These are phyloP conservation scores for Sorex araneus DNA, from an alignment of 2,113 vertebrate species.

Conservation along the genomic window DNA sequence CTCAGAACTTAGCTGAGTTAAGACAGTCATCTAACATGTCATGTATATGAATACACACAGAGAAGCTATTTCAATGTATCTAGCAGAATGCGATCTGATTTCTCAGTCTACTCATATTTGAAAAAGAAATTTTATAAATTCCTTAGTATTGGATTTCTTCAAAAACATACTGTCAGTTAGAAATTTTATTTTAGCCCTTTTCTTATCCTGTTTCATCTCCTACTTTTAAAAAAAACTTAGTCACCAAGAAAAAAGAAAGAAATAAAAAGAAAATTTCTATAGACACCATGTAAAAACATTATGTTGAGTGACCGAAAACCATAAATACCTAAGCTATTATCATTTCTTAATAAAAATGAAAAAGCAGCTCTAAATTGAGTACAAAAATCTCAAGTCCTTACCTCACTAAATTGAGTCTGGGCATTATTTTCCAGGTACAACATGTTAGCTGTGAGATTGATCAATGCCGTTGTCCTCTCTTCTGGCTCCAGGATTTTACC, in stretches of 20 bases:
- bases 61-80: slow-evolving; percentile 35
- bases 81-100: slow-evolving; percentile 32
- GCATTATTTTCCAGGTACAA: slow-evolving; percentile 99
- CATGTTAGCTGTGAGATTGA: slow-evolving; percentile 99
- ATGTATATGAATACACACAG: slow-evolving; percentile 39
- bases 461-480: slow-evolving; percentile 97
- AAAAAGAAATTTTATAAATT: slow-evolving; percentile 66
- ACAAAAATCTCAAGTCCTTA: slow-evolving; percentile 90
- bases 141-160: slow-evolving; percentile 56
- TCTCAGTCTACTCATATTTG: neutral
- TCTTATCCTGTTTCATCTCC: slow-evolving; percentile 59
- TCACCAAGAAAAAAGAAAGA: slow-evolving; percentile 24
- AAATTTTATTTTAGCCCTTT: slow-evolving; percentile 47
- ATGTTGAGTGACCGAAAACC: slow-evolving; percentile 60
- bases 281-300: slow-evolving; percentile 58
- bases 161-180: slow-evolving; percentile 22
- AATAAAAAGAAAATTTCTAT: slow-evolving; percentile 60
- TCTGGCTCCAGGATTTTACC: slow-evolving; percentile 98
- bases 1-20: slow-evolving; percentile 44
- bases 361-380: slow-evolving; percentile 68
- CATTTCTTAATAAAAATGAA: slow-evolving; percentile 34
- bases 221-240: neutral
- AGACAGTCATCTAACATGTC: slow-evolving; percentile 26
- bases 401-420: slow-evolving; percentile 97
- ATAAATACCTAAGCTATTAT: slow-evolving; percentile 55